Conservation (phyloP, 2,888 invertebrate species). For the Arrhopalites spinosus region DNA sequence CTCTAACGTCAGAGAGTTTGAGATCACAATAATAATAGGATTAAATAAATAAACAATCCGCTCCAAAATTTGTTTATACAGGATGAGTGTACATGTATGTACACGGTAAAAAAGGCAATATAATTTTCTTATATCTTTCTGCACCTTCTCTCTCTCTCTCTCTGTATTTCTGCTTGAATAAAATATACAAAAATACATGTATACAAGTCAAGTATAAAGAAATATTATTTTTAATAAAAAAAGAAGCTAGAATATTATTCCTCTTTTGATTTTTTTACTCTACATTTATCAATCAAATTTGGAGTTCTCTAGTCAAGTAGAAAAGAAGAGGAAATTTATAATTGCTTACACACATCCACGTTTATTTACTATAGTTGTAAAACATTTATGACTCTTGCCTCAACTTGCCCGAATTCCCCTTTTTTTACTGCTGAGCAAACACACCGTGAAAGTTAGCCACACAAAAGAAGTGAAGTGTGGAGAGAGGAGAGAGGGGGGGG, state of each 20-base stretch:
- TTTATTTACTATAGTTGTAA: not conserved
- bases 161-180: no score
- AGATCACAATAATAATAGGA: no score
- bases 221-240: no score
- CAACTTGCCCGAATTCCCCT: not conserved
- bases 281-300: not conserved
- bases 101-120: no score
- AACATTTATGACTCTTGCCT: constrained; percentile 7
- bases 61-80: not conserved
- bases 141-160: not conserved
- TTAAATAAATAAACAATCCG: not conserved
- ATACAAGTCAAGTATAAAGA: no score
- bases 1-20: no score
- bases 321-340: not conserved
- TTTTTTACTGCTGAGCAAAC: constrained; percentile 6
- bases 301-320: not conserved
- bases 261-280: not conserved
- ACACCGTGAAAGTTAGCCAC: not conserved
- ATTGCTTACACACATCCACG: not conserved
- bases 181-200: not conserved
- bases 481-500: no score
- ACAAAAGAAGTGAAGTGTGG: no score
- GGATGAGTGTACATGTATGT: no score
- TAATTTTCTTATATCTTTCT: not conserved
- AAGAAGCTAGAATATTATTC: not conserved